phyloP scores from a whole-genome alignment of 2,888 invertebrate genomes.

The Gymnocheta viridis region DNA sequence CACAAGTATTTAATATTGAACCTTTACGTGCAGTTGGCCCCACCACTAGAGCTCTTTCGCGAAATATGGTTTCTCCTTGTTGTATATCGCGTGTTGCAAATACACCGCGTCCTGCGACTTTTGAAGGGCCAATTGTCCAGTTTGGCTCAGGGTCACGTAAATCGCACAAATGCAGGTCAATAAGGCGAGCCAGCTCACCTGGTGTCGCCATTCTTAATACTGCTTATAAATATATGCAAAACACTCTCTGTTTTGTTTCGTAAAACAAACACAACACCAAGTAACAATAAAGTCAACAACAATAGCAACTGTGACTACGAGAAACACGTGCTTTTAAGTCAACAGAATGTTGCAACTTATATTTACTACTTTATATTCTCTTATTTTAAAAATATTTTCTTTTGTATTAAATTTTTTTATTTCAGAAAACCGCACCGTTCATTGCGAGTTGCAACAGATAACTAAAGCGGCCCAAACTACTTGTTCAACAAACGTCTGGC shows the following conservation, averaged over 20 bases:
- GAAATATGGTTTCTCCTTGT: constrained; percentile 87
- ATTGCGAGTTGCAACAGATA: constrained; percentile 67
- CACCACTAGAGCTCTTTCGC: constrained; percentile 87
- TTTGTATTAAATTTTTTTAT: constrained; percentile 15
- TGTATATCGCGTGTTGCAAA: constrained; percentile 87
- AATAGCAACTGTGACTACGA: not conserved
- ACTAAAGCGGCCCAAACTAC: constrained; percentile 68
- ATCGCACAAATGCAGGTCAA: constrained; percentile 79
- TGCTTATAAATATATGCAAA: constrained; percentile 18
- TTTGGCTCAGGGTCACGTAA: constrained; percentile 77
- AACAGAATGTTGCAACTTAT: constrained; percentile 35
- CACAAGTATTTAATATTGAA: constrained; percentile 85
- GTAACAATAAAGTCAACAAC: constrained; percentile 4
- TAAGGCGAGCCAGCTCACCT: constrained; percentile 78
- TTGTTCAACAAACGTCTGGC: constrained; percentile 68
- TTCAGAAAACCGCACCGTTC: constrained; percentile 62
- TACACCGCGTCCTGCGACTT: constrained; percentile 87
- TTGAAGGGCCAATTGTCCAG: constrained; percentile 86
- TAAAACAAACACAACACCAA: constrained; percentile 5
- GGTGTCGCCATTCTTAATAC: constrained; percentile 75
- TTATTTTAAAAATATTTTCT: not conserved
- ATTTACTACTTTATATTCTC: not conserved
- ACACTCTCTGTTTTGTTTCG: constrained; percentile 25
- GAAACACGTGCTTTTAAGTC: constrained; percentile 2
- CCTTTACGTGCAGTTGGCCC: constrained; percentile 86